Evolutionary conservation across 2,888 invertebrate species (phyloP).

Genomic region (Eudemis profundana): DNA sequence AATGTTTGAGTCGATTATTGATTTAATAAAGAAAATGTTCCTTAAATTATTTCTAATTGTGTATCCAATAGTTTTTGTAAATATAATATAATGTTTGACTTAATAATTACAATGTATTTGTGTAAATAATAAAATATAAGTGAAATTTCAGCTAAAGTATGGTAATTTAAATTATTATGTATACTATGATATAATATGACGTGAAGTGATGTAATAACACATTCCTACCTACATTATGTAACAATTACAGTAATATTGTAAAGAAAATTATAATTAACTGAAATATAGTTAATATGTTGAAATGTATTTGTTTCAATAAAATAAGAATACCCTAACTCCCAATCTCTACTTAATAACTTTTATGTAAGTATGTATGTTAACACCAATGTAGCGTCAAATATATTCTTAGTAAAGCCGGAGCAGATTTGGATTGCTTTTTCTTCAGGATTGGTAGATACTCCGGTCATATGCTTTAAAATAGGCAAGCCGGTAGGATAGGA

Average conservation of each 20-base stretch:
- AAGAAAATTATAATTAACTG: slow-evolving; percentile 45
- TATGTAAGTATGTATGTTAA: no score
- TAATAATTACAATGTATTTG: not conserved
- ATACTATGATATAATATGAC: slow-evolving; percentile 43
- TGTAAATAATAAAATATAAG: slow-evolving; percentile 47
- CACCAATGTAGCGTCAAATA: no score
- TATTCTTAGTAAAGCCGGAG: no score
- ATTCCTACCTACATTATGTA: slow-evolving; percentile 34
- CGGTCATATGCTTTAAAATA: no score
- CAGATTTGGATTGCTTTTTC: no score
- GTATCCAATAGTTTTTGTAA: slow-evolving; percentile 22
- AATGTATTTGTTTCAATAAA: slow-evolving; percentile 32
- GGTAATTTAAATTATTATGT: slow-evolving; percentile 48
- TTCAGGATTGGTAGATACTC: no score
- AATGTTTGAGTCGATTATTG: not conserved
- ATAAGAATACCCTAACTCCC: not conserved
- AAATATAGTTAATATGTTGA: slow-evolving; percentile 50
- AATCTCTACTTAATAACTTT: no score
- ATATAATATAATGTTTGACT: slow-evolving; percentile 1
- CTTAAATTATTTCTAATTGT: slow-evolving; percentile 10
- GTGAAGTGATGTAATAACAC: slow-evolving; percentile 35
- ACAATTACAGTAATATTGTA: slow-evolving; percentile 38
- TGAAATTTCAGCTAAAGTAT: slow-evolving; percentile 39
- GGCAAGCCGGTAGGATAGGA: no score
- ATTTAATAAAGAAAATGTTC: not conserved